A percentile compares a stretch with the other conserved stretches of the same genome.
Conservation (phyloP, 1,140 invertebrate genomes). For the Drosophila baimaii region DNA sequence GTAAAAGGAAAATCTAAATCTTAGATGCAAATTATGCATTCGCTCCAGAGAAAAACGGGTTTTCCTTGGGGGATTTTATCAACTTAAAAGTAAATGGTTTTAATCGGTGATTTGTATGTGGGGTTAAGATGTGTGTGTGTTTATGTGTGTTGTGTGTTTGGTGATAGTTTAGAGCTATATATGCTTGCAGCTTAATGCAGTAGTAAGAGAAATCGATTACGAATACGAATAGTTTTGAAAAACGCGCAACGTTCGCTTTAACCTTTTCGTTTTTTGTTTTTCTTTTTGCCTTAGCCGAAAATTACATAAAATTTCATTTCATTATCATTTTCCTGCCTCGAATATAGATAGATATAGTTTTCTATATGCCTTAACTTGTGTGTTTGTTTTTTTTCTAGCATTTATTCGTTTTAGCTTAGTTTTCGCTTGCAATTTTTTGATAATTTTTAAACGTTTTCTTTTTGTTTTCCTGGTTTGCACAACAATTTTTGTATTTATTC, state of each 20-base stretch:
- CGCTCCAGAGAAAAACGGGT: constrained; percentile 17
- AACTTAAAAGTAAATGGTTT: constrained; percentile 59
- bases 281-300: constrained; percentile 66
- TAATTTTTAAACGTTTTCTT: constrained; percentile 54
- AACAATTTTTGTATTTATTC: constrained; percentile 54
- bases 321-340: constrained; percentile 32
- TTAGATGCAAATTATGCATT: constrained; percentile 46
- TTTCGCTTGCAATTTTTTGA: constrained; percentile 49
- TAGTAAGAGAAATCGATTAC: constrained; percentile 70
- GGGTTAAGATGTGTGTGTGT: constrained; percentile 16
- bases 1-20: constrained; percentile 41
- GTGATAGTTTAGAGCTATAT: constrained; percentile 75
- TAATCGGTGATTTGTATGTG: constrained; percentile 26
- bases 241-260: constrained; percentile 73
- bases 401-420: constrained; percentile 53
- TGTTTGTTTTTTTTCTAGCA: constrained; percentile 28
- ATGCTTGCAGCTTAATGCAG: constrained; percentile 73
- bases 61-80: neutral
- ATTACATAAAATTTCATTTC: constrained; percentile 71
- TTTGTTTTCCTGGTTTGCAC: constrained; percentile 39
- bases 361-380: constrained; percentile 58
- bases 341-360: constrained; percentile 53
- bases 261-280: too few species aligned
- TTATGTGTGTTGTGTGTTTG: constrained; percentile 25
- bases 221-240: constrained; percentile 70